These are phyloP conservation scores for Odontocerum albicorne DNA, from an alignment of 2,888 invertebrate genomes.

Conservation along the genomic window DNA sequence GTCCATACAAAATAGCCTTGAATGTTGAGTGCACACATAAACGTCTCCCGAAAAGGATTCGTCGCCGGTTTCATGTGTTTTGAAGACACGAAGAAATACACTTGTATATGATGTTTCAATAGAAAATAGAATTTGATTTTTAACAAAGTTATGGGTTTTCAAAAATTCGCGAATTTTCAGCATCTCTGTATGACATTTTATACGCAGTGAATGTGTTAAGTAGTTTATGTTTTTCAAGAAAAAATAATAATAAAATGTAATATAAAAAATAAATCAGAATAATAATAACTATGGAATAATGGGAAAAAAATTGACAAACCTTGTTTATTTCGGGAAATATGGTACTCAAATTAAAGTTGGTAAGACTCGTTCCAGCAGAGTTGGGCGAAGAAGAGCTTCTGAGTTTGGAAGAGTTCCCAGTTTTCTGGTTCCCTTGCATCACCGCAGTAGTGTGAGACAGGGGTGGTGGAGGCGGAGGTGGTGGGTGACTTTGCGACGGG, in stretches of 20 bases:
- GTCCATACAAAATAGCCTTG: no score
- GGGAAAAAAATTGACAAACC: constrained; percentile 40
- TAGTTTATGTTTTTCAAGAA: neutral
- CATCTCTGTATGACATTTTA: no score
- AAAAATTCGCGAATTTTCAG: no score
- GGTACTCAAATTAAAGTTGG: constrained; percentile 81
- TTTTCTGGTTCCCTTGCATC: constrained; percentile 4
- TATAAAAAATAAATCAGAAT: neutral
- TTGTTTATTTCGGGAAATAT: constrained; percentile 83
- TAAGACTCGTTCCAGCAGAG: constrained; percentile 47
- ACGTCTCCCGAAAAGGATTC: no score
- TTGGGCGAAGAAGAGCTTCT: constrained; percentile 16
- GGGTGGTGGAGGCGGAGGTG: neutral
- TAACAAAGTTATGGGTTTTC: no score
- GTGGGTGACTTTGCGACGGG: constrained; percentile 12
- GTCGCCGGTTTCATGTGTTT: no score
- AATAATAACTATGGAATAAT: neutral
- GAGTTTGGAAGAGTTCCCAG: neutral
- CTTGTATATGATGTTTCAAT: no score
- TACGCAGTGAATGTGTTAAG: neutral
- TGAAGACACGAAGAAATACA: no score
- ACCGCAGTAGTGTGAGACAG: neutral
- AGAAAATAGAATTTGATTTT: no score
- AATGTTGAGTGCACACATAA: no score
- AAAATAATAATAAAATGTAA: neutral